phyloP scores from a whole-genome alignment of 2,888 invertebrate genomes.

The Eupithecia dodoneata region DNA sequence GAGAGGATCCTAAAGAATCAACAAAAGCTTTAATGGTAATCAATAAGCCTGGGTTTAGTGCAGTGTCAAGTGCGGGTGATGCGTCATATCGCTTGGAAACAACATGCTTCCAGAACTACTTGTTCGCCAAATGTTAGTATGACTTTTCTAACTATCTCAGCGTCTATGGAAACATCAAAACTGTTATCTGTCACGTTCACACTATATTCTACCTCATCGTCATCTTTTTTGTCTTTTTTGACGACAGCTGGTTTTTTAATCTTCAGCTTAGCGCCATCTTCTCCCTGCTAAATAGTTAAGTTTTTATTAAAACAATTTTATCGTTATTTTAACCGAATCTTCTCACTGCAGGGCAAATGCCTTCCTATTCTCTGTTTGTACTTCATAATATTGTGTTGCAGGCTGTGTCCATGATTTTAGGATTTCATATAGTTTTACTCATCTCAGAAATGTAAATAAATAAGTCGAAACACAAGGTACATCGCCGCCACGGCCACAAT shows the following conservation, averaged over 20 bases:
- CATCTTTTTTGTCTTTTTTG: constrained; percentile 77
- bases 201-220: constrained; percentile 69
- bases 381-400: not conserved
- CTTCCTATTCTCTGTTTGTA: not conserved
- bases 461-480: too few species aligned
- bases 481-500: not conserved
- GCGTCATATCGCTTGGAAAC: constrained; percentile 49
- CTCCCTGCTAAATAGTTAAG: constrained; percentile 64
- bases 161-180: constrained; percentile 33
- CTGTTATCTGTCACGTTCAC: constrained; percentile 16
- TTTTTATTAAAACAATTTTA: constrained; percentile 4
- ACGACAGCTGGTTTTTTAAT: constrained; percentile 79
- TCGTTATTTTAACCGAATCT: not conserved
- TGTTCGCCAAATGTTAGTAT: constrained; percentile 52
- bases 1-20: constrained; percentile 77
- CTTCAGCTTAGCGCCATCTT: constrained; percentile 77
- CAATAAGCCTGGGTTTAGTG: constrained; percentile 62
- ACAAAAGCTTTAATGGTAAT: constrained; percentile 62
- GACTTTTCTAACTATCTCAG: constrained; percentile 70
- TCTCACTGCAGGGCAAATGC: not conserved
- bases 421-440: not conserved
- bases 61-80: constrained; percentile 66
- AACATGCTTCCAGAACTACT: constrained; percentile 55
- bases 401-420: not conserved
- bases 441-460: not conserved